Evolutionary conservation across 2,888 invertebrate species (phyloP).

Genomic region (Norana najaformis): DNA sequence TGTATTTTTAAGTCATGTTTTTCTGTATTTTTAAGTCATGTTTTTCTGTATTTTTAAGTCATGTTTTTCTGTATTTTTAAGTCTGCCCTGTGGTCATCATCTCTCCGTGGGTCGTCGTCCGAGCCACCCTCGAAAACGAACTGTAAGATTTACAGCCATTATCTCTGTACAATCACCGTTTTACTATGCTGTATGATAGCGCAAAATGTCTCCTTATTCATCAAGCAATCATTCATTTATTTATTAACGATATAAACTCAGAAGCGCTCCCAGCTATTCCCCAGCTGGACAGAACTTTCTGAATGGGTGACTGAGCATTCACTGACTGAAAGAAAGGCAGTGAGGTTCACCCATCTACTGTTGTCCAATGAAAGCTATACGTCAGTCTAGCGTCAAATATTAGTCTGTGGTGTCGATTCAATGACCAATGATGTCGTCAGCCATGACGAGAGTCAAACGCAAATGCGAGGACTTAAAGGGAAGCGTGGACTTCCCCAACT

Average conservation of each 20-base stretch:
- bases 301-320: too few relatives aligned
- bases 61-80: background rate
- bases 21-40: too few relatives aligned
- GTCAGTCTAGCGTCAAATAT: background rate
- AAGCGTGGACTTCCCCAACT: background rate
- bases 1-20: too few relatives aligned
- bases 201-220: too few relatives aligned
- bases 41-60: too few relatives aligned
- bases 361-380: too few relatives aligned
- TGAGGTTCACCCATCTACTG: too few relatives aligned
- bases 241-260: background rate
- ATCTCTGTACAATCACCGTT: background rate
- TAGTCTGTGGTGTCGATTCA: background rate
- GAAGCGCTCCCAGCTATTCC: background rate
- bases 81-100: background rate
- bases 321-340: too few relatives aligned
- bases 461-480: background rate
- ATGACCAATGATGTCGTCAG: background rate
- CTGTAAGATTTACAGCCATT: background rate
- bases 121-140: slow-evolving; percentile 16
- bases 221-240: background rate
- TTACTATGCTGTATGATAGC: too few relatives aligned
- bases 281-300: background rate
- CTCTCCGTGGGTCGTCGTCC: background rate
- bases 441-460: background rate